A percentile compares a stretch with the other conserved stretches of the same genome.
phyloP scores from a whole-genome alignment of 1,140 invertebrate species.

The Ceratoteleas bidentatus region DNA sequence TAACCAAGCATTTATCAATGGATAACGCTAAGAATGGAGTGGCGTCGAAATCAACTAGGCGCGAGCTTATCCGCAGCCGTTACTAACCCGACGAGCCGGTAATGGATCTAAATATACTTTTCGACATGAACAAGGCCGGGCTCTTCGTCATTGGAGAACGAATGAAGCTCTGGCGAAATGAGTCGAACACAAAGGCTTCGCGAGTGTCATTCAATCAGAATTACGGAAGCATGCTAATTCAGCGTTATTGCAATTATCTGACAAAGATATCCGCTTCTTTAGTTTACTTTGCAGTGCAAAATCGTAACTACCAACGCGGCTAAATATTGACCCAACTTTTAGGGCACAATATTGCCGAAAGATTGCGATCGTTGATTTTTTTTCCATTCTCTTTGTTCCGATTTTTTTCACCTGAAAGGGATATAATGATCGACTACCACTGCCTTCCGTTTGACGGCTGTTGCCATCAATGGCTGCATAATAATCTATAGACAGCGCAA shows the following conservation, averaged over 20 bases:
- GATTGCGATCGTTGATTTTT: neutral
- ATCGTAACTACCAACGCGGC: neutral
- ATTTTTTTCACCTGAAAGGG: neutral
- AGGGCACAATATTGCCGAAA: constrained; percentile 19
- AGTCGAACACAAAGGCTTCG: constrained; percentile 40
- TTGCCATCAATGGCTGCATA: too few species aligned
- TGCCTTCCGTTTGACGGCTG: too few species aligned
- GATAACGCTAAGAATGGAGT: constrained; percentile 30
- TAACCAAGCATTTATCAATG: constrained; percentile 73
- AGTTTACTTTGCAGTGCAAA: constrained; percentile 10
- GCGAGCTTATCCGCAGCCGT: constrained; percentile 73
- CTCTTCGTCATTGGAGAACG: constrained; percentile 54
- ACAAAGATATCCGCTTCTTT: constrained; percentile 10
- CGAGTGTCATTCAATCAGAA: constrained; percentile 19
- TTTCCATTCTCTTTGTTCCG: neutral
- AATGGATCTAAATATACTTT: constrained; percentile 66
- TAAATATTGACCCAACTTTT: constrained; percentile 15
- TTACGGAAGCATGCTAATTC: constrained; percentile 33
- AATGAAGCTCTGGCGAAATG: constrained; percentile 37
- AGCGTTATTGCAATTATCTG: constrained; percentile 13
- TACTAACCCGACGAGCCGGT: constrained; percentile 73
- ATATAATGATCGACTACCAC: too few species aligned
- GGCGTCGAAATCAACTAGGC: constrained; percentile 33
- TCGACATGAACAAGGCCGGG: neutral
- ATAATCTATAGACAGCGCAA: constrained; percentile 24